phyloP scores from a whole-genome alignment of 2,113 vertebrate genomes.

The Nothobranchius kuhntae region DNA sequence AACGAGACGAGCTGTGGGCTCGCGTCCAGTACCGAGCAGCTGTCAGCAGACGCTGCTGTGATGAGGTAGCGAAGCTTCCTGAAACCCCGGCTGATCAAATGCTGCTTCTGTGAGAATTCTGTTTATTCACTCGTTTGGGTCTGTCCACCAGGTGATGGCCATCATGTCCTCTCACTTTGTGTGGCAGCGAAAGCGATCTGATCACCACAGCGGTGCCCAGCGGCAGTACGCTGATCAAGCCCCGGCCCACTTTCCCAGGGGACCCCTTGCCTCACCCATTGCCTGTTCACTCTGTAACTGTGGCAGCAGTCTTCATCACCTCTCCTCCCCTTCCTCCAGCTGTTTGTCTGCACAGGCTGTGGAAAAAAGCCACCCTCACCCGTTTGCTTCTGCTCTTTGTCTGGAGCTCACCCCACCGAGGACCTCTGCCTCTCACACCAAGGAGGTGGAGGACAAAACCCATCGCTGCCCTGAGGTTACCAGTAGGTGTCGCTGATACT shows the following conservation, averaged over 20 bases:
- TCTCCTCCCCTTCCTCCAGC: conserved; percentile 9
- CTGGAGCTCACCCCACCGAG: conserved; percentile 56
- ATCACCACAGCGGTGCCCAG: conserved; percentile 88
- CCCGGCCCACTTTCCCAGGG: conserved; percentile 74
- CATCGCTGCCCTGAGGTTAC: conserved; percentile 31
- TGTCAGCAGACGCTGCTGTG: conserved; percentile 94
- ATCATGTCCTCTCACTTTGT: conserved; percentile 89
- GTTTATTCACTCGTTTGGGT: background rate
- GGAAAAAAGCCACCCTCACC: background rate
- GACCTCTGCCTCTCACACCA: background rate
- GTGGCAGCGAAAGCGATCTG: conserved; percentile 88
- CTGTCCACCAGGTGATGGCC: conserved; percentile 87
- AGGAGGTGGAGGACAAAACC: background rate
- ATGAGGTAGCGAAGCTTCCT: conserved; percentile 82
- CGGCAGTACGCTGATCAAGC: conserved; percentile 75
- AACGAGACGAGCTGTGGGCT: conserved; percentile 90
- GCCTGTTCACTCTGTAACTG: conserved; percentile 84
- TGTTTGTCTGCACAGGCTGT: background rate
- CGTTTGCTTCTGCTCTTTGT: conserved; percentile 4
- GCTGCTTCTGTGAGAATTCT: background rate
- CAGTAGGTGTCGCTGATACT: conserved; percentile 42
- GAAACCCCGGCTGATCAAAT: conserved; percentile 14
- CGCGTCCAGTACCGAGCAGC: conserved; percentile 91
- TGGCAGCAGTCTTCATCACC: background rate
- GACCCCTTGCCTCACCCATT: conserved; percentile 81